Evolutionary conservation across 2,888 invertebrate species (phyloP).

Genomic region (Bibio marci): DNA sequence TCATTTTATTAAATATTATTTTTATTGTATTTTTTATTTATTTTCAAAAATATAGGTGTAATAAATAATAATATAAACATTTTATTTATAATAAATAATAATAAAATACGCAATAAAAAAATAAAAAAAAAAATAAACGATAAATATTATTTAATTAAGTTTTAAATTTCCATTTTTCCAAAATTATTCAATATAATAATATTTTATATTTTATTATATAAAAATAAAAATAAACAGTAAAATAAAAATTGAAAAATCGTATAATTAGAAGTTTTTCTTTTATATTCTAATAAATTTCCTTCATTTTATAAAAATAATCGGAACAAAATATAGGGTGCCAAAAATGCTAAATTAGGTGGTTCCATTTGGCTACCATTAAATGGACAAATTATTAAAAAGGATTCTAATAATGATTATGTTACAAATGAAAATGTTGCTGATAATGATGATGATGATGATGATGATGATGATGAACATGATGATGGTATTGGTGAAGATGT

Average conservation of each 20-base stretch:
- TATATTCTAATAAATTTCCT: constrained; percentile 1
- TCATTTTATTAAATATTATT: too few relatives aligned
- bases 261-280: neutral
- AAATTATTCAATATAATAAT: neutral
- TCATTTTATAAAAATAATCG: constrained; percentile 4
- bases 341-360: constrained; percentile 54
- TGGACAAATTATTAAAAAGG: constrained; percentile 12
- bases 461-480: too few relatives aligned
- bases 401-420: constrained; percentile 12
- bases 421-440: constrained; percentile 19
- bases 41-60: too few relatives aligned
- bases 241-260: neutral
- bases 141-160: neutral
- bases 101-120: neutral
- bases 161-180: neutral
- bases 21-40: too few relatives aligned
- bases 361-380: constrained; percentile 63
- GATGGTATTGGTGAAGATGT: constrained; percentile 13
- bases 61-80: too few relatives aligned
- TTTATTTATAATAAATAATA: too few relatives aligned
- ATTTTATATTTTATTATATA: neutral
- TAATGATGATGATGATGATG: neutral
- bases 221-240: neutral
- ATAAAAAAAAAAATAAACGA: neutral
- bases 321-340: constrained; percentile 40